Evolutionary conservation across 2,797 vertebrate species (phyloP).

Genomic region (Lycodopsis pacificus): DNA sequence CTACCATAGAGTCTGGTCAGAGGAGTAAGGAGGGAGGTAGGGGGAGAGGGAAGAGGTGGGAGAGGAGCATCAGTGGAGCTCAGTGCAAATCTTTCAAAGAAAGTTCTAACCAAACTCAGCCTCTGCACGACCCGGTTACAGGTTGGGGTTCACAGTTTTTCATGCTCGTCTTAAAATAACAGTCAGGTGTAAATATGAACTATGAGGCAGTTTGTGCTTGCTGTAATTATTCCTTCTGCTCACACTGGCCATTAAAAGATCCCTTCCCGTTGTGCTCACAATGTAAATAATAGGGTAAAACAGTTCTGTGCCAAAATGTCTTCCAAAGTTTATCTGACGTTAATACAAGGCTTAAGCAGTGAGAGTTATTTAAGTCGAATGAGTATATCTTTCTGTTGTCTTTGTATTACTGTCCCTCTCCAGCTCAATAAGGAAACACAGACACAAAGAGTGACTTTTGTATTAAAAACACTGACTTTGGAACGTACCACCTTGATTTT

Average conservation of each 20-base stretch:
- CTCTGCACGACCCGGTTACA: constrained; percentile 34
- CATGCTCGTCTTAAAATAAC: constrained; percentile 1
- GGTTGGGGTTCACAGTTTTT: constrained; percentile 25
- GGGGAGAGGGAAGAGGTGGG: constrained; percentile 76
- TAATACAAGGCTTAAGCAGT: background rate
- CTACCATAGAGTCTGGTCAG: constrained; percentile 95
- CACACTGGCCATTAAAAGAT: background rate
- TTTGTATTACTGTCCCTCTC: background rate
- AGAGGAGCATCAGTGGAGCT: constrained; percentile 86
- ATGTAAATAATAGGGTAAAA: background rate
- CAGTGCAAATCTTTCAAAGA: constrained; percentile 71
- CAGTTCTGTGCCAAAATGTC: background rate
- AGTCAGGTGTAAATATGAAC: constrained; percentile 9
- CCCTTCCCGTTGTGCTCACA: background rate
- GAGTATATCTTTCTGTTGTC: background rate
- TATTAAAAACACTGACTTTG: background rate
- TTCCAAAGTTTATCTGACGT: background rate
- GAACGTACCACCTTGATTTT: background rate
- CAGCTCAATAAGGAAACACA: constrained; percentile 5
- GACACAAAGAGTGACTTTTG: background rate
- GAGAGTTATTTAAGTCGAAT: background rate
- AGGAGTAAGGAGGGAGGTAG: constrained; percentile 76
- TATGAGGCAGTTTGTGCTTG: background rate
- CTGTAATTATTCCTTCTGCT: constrained; percentile 5
- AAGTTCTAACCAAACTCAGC: constrained; percentile 56